Evolutionary conservation across 2,113 vertebrate genomes (phyloP).

Genomic region (Sorex araneus): DNA sequence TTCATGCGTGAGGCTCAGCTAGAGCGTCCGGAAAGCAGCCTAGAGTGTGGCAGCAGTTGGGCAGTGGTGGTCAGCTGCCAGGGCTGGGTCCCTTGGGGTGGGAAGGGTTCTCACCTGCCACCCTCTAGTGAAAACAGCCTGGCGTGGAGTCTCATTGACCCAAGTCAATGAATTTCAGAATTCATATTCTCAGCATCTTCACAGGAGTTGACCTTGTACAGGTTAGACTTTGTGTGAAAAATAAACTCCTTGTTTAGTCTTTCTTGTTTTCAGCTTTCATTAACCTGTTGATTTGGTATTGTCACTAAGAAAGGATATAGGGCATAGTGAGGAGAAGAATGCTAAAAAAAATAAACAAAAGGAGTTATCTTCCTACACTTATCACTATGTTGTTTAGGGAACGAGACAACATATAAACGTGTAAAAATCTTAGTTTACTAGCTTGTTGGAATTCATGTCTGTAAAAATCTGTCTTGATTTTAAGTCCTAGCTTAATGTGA

Average conservation of each 20-base stretch:
- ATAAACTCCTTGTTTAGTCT: not conserved
- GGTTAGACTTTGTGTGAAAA: not conserved
- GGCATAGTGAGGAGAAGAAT: not conserved
- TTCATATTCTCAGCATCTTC: not conserved
- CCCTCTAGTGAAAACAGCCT: too few relatives aligned
- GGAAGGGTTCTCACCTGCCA: too few relatives aligned
- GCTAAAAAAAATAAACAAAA: not conserved
- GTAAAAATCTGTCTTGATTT: not conserved
- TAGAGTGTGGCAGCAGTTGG: too few relatives aligned
- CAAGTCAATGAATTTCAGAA: not conserved
- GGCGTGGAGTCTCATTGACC: too few relatives aligned
- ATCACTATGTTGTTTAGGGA: not conserved
- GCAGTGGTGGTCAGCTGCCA: too few relatives aligned
- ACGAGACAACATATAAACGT: not conserved
- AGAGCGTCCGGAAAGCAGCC: too few relatives aligned
- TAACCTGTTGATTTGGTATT: not conserved
- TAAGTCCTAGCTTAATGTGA: not conserved
- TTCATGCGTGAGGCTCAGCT: too few relatives aligned
- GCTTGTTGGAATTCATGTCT: not conserved
- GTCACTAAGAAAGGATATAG: not conserved
- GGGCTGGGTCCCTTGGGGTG: too few relatives aligned
- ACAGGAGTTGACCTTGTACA: not conserved
- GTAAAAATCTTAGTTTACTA: not conserved
- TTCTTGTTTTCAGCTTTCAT: not conserved
- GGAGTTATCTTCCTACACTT: not conserved